phyloP scores from a whole-genome alignment of 2,888 invertebrate genomes.

The Torymus tubicola region DNA sequence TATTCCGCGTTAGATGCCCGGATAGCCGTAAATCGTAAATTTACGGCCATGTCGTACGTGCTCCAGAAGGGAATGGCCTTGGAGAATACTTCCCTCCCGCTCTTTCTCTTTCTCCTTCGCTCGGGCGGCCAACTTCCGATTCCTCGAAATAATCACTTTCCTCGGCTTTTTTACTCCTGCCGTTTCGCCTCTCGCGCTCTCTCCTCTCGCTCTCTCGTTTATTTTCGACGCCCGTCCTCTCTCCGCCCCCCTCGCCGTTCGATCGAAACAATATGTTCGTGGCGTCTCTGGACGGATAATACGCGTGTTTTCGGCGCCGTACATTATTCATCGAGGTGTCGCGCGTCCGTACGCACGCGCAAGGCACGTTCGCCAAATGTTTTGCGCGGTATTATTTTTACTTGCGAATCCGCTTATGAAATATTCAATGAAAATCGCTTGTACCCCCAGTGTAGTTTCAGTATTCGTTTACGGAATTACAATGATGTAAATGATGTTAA shows the following conservation, averaged over 20 bases:
- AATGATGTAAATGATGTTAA: not conserved
- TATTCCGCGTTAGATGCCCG: conserved; percentile 62
- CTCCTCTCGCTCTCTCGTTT: not conserved
- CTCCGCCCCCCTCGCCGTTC: not conserved
- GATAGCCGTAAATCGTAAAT: conserved; percentile 64
- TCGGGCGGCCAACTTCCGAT: conserved; percentile 52
- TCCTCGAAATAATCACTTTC: conserved; percentile 54
- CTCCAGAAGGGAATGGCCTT: conserved; percentile 60
- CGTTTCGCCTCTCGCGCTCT: not conserved
- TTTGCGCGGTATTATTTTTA: not conserved
- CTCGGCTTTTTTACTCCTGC: not conserved
- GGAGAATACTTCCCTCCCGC: conserved; percentile 28
- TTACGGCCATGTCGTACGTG: conserved; percentile 63
- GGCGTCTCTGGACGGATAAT: not conserved
- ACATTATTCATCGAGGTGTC: conserved; percentile 40
- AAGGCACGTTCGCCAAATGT: not conserved
- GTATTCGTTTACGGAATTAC: too few species aligned
- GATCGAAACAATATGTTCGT: too few species aligned
- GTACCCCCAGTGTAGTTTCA: too few species aligned
- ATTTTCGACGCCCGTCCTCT: not conserved
- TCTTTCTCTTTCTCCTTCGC: not conserved
- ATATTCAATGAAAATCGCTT: too few species aligned
- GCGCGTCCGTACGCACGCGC: not conserved
- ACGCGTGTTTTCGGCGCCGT: conserved; percentile 6
- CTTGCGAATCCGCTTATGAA: too few species aligned